Conservation (phyloP, 2,888 invertebrate species). For the Nephrotoma flavescens region DNA sequence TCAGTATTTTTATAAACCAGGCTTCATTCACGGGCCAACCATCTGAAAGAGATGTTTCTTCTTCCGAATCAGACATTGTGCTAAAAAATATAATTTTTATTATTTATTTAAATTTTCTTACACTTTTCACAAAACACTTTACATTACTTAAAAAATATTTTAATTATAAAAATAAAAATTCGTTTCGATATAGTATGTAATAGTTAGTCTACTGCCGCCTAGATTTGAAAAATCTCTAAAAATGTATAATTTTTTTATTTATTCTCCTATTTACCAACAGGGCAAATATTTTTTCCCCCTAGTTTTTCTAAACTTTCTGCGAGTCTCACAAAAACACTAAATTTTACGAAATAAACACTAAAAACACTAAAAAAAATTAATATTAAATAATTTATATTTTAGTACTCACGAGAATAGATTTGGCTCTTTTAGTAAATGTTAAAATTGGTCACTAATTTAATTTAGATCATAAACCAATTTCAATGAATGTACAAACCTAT, state of each 20-base stretch:
- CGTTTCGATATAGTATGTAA: not conserved
- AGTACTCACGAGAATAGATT: not conserved
- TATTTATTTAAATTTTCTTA: not conserved
- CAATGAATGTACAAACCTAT: not conserved
- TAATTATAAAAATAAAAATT: not conserved
- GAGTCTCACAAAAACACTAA: too few species aligned
- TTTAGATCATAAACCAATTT: not conserved
- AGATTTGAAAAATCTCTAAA: not conserved
- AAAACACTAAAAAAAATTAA: too few species aligned
- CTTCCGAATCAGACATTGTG: slow-evolving; percentile 19
- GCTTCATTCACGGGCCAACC: slow-evolving; percentile 20
- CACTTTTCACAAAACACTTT: not conserved
- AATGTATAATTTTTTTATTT: not conserved
- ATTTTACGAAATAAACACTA: too few species aligned
- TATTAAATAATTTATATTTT: too few species aligned
- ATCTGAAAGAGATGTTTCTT: slow-evolving; percentile 17
- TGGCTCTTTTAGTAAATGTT: not conserved
- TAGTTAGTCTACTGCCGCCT: not conserved
- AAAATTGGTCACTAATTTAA: not conserved
- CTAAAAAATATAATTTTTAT: not conserved
- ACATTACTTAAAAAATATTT: not conserved
- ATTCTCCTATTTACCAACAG: not conserved
- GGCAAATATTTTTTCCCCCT: not conserved
- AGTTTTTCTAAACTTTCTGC: not conserved
- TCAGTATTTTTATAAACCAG: slow-evolving; percentile 18